Evolutionary conservation across 2,888 invertebrate species (phyloP), one percentile per base, ranked within the genome.

Genomic region (Mamestra brassicae): DNA sequence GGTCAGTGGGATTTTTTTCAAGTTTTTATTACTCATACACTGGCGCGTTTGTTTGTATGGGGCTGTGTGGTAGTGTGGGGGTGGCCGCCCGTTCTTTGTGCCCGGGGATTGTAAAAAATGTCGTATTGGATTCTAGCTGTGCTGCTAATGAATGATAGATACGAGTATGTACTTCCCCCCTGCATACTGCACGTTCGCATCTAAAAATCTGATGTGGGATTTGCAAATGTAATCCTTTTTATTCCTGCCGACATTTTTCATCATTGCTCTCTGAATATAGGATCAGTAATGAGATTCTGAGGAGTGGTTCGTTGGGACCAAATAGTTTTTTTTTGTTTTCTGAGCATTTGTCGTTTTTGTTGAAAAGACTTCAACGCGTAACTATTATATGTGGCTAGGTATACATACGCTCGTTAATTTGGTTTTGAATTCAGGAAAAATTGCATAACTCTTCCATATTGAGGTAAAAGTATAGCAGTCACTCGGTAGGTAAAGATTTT

Each of bases 101-200:
- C 96, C 93, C 88, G 91, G 94, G 94, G 94, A 94, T 95, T 95
- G 95, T 95, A 96, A 96, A 96, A 96, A 96, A 96, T 96, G 96
- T 96, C 96, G 95, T 96, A 96, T 96, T 96, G 95, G 96, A 96
- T 96, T 96, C 95, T 94, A 94, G 95, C 94, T 93, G 92, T 92
- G 93, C 96, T 93, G 93, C 96, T 96, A 96, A 96, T 96, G 96
- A 96, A 96, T 96, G 96, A 96, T 96, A 96, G 95, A 95, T 95
- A 94, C 90, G 92, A 91, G 90, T 91, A 93, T 92, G 90, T 92
- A 89, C 90, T 82, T 78, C 73, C 90, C 89, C 90, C 89, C 89
- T 90, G 89, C 89, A 90, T 89, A 89, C 90, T 91, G 90, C 89
- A 88, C 85, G 88, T 87, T 88, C 90, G 89, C 89, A 86, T 93